A percentile compares a stretch with the other conserved stretches of the same genome.
Evolutionary conservation across 2,888 invertebrate species (phyloP).

Genomic region (Baccha elongata): DNA sequence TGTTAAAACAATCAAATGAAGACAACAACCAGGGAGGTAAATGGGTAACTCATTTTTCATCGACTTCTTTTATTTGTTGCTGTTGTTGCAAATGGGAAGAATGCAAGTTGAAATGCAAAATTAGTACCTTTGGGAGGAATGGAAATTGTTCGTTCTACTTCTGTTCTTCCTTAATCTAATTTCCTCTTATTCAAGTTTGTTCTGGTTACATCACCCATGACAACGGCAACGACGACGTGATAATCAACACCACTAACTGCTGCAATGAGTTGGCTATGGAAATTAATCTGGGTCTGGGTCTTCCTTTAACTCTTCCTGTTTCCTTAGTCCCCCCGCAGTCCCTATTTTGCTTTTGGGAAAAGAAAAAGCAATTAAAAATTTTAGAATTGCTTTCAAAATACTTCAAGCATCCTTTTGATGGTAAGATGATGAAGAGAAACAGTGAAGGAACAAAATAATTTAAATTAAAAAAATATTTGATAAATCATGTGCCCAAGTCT

Average conservation of each 20-base stretch:
- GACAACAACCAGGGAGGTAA: conserved; percentile 24
- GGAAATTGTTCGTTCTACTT: conserved; percentile 49
- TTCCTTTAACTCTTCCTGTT: conserved; percentile 16
- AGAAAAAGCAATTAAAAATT: conserved; percentile 71
- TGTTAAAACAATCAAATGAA: conserved; percentile 54
- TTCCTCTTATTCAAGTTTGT: conserved; percentile 47
- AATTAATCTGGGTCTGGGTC: conserved; percentile 33
- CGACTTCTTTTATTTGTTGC: conserved; percentile 1
- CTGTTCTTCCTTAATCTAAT: conserved; percentile 53
- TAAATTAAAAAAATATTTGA: conserved; percentile 10
- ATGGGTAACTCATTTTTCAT: conserved; percentile 38
- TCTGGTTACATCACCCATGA: conserved; percentile 39
- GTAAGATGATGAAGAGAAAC: background rate
- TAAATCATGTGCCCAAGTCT: background rate
- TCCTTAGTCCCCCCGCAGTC: background rate
- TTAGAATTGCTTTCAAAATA: conserved; percentile 66
- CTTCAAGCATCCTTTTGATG: conserved; percentile 49
- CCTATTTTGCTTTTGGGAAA: conserved; percentile 41
- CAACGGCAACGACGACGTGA: conserved; percentile 12
- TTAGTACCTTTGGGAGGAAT: background rate
- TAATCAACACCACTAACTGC: conserved; percentile 53
- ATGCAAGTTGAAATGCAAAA: conserved; percentile 25
- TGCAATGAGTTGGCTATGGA: conserved; percentile 38
- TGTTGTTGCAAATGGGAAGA: conserved; percentile 30
- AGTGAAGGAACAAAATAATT: background rate